A percentile compares a stretch with the other conserved stretches of the same genome.
Conservation (phyloP, 2,113 vertebrate genomes). For the Trinectes maculatus region DNA sequence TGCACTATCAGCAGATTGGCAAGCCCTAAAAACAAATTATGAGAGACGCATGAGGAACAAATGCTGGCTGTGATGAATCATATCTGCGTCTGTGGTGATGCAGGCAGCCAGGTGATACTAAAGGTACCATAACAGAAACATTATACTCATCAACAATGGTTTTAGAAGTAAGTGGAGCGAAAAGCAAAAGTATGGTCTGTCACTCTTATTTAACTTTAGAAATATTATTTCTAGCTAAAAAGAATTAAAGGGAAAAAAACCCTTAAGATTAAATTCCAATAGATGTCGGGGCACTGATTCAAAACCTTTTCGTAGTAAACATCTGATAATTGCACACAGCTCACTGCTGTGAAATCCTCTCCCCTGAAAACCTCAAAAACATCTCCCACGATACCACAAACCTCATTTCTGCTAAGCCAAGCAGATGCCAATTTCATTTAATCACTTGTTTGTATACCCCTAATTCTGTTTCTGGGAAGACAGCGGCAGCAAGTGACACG, state of each 20-base stretch:
- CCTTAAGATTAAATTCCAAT: too few species aligned
- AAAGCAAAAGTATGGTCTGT: too few species aligned
- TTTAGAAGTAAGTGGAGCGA: not conserved
- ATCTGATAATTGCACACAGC: too few species aligned
- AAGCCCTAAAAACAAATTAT: constrained; percentile 58
- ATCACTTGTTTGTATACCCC: constrained; percentile 45
- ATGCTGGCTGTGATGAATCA: constrained; percentile 9
- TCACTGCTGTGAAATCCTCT: constrained; percentile 14
- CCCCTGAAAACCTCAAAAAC: constrained; percentile 13
- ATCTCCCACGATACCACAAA: constrained; percentile 30
- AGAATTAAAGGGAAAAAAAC: too few species aligned
- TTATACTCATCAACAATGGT: not conserved
- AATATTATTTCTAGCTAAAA: too few species aligned
- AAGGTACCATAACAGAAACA: too few species aligned
- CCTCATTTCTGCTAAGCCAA: constrained; percentile 21
- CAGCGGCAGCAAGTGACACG: constrained; percentile 15
- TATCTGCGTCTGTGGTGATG: constrained; percentile 16
- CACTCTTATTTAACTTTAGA: too few species aligned
- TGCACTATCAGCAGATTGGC: constrained; percentile 19
- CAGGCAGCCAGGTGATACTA: not conserved
- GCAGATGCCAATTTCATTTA: constrained; percentile 29
- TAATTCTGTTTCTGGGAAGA: constrained; percentile 40
- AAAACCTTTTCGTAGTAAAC: too few species aligned
- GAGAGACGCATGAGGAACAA: not conserved
- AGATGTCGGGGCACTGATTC: too few species aligned